Evolutionary conservation across 2,888 invertebrate species (phyloP).

Genomic region (Ariolimax columbianus): DNA sequence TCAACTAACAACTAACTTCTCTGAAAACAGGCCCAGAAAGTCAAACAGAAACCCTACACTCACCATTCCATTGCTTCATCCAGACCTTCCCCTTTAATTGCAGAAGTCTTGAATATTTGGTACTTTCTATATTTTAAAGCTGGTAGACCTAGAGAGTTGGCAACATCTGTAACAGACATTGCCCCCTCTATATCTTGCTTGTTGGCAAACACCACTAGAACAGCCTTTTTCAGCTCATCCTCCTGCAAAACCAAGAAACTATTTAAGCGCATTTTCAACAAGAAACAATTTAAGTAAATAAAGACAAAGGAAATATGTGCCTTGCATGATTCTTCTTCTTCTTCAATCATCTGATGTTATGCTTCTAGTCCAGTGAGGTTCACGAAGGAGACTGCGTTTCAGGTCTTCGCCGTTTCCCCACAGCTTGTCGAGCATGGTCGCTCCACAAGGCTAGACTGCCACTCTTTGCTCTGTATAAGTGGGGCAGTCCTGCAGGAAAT

Average conservation of each 20-base stretch:
- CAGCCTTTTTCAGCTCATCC: conserved; percentile 96
- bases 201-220: conserved; percentile 97
- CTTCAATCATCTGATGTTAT: no score
- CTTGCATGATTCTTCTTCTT: no score
- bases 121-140: conserved; percentile 97
- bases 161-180: conserved; percentile 95
- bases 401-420: no score
- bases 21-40: no score
- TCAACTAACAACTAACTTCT: no score
- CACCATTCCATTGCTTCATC: conserved; percentile 99
- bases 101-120: conserved; percentile 99
- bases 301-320: no score
- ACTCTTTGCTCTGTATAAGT: no score
- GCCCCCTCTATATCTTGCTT: conserved; percentile 99
- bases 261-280: not conserved
- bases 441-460: no score
- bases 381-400: no score
- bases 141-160: conserved; percentile 96
- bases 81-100: conserved; percentile 97
- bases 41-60: conserved; percentile 34
- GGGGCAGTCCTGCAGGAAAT: no score
- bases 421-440: no score
- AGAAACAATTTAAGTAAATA: not conserved
- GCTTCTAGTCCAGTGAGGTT: no score
- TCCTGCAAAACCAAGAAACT: conserved; percentile 84